Evolutionary conservation across 1,140 invertebrate species (phyloP).

Genomic region (Lucilia sericata): DNA sequence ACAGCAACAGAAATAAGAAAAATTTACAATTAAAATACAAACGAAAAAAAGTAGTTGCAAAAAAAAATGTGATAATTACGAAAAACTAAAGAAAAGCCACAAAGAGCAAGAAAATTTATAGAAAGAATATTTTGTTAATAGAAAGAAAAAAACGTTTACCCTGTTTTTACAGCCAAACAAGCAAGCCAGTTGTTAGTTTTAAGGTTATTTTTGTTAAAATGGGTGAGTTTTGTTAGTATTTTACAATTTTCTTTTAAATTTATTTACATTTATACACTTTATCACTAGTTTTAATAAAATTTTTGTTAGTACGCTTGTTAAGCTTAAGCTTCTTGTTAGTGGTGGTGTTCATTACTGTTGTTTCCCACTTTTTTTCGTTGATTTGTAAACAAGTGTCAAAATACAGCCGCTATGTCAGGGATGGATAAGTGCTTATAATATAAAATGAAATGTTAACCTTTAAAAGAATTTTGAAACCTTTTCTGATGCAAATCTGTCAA

Average conservation of each 20-base stretch:
- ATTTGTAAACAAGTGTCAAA: not conserved
- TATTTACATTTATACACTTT: too few species aligned
- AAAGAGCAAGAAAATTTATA: not conserved
- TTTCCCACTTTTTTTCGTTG: not conserved
- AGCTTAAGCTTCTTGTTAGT: not conserved
- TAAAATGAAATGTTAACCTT: not conserved
- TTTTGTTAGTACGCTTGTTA: not conserved
- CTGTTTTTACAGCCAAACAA: too few species aligned
- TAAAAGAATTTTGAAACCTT: not conserved
- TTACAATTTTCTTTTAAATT: not conserved
- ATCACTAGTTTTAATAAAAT: too few species aligned
- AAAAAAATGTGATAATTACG: constrained; percentile 19
- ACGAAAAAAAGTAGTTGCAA: not conserved
- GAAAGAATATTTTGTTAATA: too few species aligned
- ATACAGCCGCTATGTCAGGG: not conserved
- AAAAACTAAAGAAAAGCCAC: not conserved
- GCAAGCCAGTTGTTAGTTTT: too few species aligned
- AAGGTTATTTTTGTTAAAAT: not conserved
- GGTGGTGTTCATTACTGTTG: not conserved
- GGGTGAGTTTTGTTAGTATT: not conserved
- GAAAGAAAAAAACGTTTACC: too few species aligned
- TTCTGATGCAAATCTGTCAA: too few species aligned
- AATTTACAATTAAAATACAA: not conserved
- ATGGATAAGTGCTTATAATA: not conserved
- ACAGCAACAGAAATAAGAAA: not conserved